Percentiles rank a stretch among this genome's conserved stretches.
phyloP scores from a whole-genome alignment of 2,888 invertebrate species.

The Mongoloraphidia duomilia region DNA sequence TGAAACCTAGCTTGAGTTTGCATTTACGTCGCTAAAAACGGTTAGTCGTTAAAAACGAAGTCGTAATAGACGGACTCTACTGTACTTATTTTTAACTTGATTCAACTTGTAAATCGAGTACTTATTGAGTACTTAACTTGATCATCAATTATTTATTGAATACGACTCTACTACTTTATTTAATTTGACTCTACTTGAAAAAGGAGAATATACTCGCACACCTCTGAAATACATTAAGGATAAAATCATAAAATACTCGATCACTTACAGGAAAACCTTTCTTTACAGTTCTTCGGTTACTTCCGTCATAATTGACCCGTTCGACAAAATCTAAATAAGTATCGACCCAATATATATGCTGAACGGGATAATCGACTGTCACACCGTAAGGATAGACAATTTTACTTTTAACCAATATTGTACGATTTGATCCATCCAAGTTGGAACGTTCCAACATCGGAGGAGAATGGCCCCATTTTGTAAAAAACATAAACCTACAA shows the following conservation, averaged over 20 bases:
- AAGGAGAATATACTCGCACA: too few species aligned
- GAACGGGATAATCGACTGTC: conserved; percentile 53
- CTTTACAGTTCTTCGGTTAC: conserved; percentile 43
- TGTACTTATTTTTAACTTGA: too few species aligned
- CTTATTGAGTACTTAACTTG: too few species aligned
- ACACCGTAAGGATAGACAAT: conserved; percentile 68
- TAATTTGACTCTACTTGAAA: too few species aligned
- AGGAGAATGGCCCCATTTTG: conserved; percentile 52
- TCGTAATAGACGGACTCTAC: too few species aligned
- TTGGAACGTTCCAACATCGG: conserved; percentile 48
- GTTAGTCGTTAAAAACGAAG: too few species aligned
- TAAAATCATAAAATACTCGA: conserved; percentile 5
- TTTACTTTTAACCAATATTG: conserved; percentile 44
- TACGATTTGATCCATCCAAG: conserved; percentile 48
- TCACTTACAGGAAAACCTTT: conserved; percentile 32
- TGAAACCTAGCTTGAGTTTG: too few species aligned
- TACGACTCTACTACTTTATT: too few species aligned
- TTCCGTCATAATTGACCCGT: conserved; percentile 62
- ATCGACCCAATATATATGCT: conserved; percentile 68
- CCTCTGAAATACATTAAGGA: not conserved
- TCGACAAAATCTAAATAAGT: conserved; percentile 66
- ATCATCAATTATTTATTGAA: too few species aligned
- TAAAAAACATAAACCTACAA: conserved; percentile 55
- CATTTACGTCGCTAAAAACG: too few species aligned
- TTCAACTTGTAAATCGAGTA: too few species aligned